Base-by-base conservation (phyloP, 2,888 invertebrate species). In the Pyrochroa serraticornis region DNA sequence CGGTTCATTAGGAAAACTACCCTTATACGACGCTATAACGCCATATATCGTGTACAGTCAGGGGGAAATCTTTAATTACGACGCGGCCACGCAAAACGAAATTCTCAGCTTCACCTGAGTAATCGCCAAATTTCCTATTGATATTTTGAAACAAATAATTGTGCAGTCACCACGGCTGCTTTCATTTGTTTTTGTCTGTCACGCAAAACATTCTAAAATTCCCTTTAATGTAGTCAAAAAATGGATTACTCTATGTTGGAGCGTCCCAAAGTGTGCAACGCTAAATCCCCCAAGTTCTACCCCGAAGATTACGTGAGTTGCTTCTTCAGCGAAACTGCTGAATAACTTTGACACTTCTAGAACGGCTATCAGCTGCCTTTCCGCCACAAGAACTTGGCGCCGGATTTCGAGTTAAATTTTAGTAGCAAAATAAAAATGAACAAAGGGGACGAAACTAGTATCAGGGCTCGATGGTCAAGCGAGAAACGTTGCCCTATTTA, bases 401-500 rank as follows among this genome's bases (percentile, higher is more conserved):
- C 58, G 3, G 44, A 47, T 45, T 57, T 51, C 13, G 51, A 57
- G 12, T n/a, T 46, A 12, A 22, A 31, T 1, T 10, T 10, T 7
- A 22, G 7, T 10, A 10, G 31, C 34, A 33, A 22, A 8, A 33
- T 13, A 41, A 38, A 47, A 31, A 1, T 7, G 7, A 32, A 37
- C 7, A 41, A 48, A 50, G 37, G 43, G 1, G 34, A 45, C 30
- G 34, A 48, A 38, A 55, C 35, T 31, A 37, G 30, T 33, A 8
- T 45, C n/a, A 6, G 39, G 31, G 33, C 41, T 12, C 42, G 51
- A 6, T 31, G 6, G 30, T 58, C 49, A 1, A 31, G 33, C 30
- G 34, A 34, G 7, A 48, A 63, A 52, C 66, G 59, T 45, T 65
- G 68, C 42, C 69, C 71, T 6, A 70, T 71, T 32, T 71, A 70